phyloP scores from a whole-genome alignment of 2,888 invertebrate species.

The Arctia plantaginis region DNA sequence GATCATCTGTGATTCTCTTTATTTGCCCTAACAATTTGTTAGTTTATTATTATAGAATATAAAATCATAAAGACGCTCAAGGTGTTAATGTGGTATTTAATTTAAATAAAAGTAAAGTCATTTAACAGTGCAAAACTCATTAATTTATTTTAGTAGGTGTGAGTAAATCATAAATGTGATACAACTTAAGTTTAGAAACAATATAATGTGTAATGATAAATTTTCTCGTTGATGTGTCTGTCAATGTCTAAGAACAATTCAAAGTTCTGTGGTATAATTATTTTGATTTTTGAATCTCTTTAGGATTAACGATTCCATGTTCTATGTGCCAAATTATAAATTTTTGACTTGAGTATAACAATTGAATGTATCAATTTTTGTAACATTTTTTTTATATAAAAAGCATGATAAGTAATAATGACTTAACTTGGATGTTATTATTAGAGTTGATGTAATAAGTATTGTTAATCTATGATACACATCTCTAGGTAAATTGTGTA shows the following conservation, averaged over 20 bases:
- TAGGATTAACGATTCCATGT: conserved; percentile 48
- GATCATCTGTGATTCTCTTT: not conserved
- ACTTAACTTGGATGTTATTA: conserved; percentile 60
- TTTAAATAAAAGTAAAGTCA: not conserved
- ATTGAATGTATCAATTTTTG: conserved; percentile 51
- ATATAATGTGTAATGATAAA: conserved; percentile 29
- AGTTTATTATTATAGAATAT: not conserved
- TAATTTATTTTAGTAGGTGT: conserved; percentile 50
- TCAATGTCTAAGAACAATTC: no score
- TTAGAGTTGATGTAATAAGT: conserved; percentile 72
- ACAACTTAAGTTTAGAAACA: conserved; percentile 56
- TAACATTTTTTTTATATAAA: conserved; percentile 48
- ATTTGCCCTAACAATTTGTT: not conserved
- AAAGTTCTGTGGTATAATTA: conserved; percentile 18
- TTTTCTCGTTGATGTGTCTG: not conserved
- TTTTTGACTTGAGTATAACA: conserved; percentile 52
- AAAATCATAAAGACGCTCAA: not conserved
- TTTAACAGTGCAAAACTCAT: conserved; percentile 26
- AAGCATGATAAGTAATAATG: conserved; percentile 43
- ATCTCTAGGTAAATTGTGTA: conserved; percentile 71
- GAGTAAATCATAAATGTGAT: conserved; percentile 73
- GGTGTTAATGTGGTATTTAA: not conserved
- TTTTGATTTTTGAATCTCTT: conserved; percentile 51
- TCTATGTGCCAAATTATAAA: conserved; percentile 70
- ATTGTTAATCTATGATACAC: conserved; percentile 76